These are phyloP conservation scores for Scaptomyza tumidula DNA, from an alignment of 2,888 invertebrate genomes.

Conservation along the genomic window DNA sequence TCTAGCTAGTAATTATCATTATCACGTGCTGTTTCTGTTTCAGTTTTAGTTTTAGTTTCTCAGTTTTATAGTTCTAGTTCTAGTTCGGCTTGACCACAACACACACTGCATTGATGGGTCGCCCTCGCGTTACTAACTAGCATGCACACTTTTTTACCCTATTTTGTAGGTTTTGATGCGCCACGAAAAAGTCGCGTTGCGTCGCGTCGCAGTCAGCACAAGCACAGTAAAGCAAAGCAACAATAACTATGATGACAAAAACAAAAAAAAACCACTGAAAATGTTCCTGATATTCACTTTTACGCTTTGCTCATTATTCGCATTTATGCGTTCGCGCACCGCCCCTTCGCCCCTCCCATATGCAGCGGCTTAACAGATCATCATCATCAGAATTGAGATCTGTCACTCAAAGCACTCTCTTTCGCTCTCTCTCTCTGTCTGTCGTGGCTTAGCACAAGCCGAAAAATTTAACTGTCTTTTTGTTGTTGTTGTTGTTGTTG, in stretches of 20 bases:
- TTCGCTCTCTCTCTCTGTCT: constrained; percentile 6
- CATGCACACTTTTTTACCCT: constrained; percentile 75
- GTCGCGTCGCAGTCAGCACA: constrained; percentile 38
- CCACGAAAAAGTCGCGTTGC: constrained; percentile 50
- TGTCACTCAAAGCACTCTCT: constrained; percentile 20
- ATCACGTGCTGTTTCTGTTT: constrained; percentile 55
- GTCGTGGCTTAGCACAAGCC: constrained; percentile 21
- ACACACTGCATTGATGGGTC: constrained; percentile 55
- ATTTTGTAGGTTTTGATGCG: constrained; percentile 75
- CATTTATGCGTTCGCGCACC: constrained; percentile 67
- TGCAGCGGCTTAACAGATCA: constrained; percentile 51
- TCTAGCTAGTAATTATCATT: constrained; percentile 1
- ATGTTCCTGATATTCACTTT: constrained; percentile 47
- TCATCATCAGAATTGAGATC: constrained; percentile 46
- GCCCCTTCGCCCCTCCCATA: constrained; percentile 11
- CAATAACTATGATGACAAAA: background rate
- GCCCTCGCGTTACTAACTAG: constrained; percentile 73
- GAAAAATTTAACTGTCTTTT: constrained; percentile 27
- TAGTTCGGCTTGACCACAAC: constrained; percentile 6
- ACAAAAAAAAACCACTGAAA: constrained; percentile 28
- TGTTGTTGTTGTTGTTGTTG: constrained; percentile 17
- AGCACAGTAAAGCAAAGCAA: background rate
- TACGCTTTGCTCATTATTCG: constrained; percentile 77
- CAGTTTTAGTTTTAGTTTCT: constrained; percentile 14
- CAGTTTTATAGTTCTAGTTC: constrained; percentile 12